Evolutionary conservation across 2,888 invertebrate genomes (phyloP), one percentile per base, ranked within the genome.

Genomic region (Notocelia uddmanniana): DNA sequence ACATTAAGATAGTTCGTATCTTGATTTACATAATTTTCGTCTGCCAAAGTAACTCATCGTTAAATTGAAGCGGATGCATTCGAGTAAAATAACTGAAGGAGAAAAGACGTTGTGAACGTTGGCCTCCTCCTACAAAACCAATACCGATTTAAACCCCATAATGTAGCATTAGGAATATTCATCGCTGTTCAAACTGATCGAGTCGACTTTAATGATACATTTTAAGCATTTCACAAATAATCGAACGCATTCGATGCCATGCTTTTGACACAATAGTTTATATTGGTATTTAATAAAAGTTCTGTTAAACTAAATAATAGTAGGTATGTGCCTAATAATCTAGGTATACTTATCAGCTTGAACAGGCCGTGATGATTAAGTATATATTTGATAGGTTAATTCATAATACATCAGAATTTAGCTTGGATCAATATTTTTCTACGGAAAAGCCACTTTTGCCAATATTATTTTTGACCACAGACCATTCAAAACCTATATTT

Each of bases 351-450:
- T 6, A 9, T 37, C 63, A 64, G 52, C 19, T 52, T 64, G 63
- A 64, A 64, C 37, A 54, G 63, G 9, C n/a, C 15, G 15, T 34
- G 34, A 52, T 15, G 10, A 10, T 19, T 19, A 63, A 15, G 45
- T 37, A 55, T 52, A 41, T 13, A 41, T 62, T 55, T 41, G 9
- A 34, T 55, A 70, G 37, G 55, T 45, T 37, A 59, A 52, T 55
- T 66, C 72, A 62, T 21, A 59, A 19, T 41, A 59, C 67, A 69
- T 62, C 45, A 67, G 41, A 71, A 13, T 72, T n/a, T 57, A 72
- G 72, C 72, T 72, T 72, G 34, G 54, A 57, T 48, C 57, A 6
- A 72, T 72, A 72, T 72, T 72, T 72, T 72, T 72, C 62, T 72
- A 72, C 54, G 50, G 60, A 67, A 69, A 57, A 72, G 72, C 72